Percentiles rank a stretch among this genome's conserved stretches.
These are phyloP conservation scores for Parnassius mnemosyne DNA, from an alignment of 2,888 invertebrate genomes.

Conservation along the genomic window DNA sequence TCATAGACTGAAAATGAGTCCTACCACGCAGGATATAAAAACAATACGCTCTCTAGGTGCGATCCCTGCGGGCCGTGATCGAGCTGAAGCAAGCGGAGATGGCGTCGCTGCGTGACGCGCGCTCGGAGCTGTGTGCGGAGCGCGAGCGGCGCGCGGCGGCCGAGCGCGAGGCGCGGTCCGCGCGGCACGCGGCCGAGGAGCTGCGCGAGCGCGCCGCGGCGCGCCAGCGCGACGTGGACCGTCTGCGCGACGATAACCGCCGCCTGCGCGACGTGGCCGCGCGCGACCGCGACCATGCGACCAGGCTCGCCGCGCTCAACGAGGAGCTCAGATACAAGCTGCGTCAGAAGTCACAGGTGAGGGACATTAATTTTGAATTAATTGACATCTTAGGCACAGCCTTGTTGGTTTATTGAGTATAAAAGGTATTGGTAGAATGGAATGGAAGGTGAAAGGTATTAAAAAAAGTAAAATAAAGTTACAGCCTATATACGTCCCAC, in stretches of 20 bases:
- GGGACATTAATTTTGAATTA: not conserved
- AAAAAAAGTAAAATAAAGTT: no score
- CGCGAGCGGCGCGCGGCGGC: conserved; percentile 87
- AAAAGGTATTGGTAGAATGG: no score
- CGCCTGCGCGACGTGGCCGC: conserved; percentile 85
- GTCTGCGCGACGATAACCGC: conserved; percentile 82
- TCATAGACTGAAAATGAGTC: no score
- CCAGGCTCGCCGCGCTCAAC: conserved; percentile 88
- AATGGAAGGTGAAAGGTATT: no score
- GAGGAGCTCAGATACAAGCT: conserved; percentile 94
- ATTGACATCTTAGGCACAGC: no score
- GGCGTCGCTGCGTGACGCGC: conserved; percentile 86
- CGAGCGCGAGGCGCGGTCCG: conserved; percentile 86
- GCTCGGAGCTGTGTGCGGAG: conserved; percentile 85
- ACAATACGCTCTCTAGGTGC: conserved; percentile 50
- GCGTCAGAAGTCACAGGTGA: conserved; percentile 88
- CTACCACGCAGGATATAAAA: no score
- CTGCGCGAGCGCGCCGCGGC: conserved; percentile 88
- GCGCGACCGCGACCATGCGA: conserved; percentile 88
- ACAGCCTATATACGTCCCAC: no score
- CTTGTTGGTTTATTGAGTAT: no score
- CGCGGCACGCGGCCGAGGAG: conserved; percentile 93
- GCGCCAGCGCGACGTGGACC: conserved; percentile 86
- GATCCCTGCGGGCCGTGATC: conserved; percentile 90
- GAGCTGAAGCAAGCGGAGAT: conserved; percentile 94